Evolutionary conservation across 2,888 invertebrate genomes (phyloP).

Genomic region (Mellilla xanthometata): DNA sequence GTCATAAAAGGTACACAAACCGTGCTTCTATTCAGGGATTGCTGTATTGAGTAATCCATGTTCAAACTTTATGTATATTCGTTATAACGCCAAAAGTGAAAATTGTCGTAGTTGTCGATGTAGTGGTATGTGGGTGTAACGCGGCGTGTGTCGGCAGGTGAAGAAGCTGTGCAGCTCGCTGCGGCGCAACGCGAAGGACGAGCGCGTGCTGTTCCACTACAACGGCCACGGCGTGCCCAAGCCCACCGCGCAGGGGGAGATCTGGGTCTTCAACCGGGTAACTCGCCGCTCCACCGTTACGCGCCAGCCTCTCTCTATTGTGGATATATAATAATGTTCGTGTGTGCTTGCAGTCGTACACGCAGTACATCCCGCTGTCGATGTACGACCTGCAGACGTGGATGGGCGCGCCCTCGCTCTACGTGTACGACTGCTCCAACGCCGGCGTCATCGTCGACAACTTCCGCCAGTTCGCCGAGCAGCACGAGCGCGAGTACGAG

Average conservation of each 20-base stretch:
- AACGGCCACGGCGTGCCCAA: constrained; percentile 99
- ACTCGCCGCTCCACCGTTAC: constrained; percentile 30
- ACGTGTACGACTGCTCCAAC: constrained; percentile 99
- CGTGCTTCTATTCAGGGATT: too few species aligned
- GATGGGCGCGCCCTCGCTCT: constrained; percentile 99
- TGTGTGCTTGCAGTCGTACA: constrained; percentile 88
- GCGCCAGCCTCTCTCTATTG: too few species aligned
- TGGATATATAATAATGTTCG: background rate
- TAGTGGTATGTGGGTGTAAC: too few species aligned
- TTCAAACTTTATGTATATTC: too few species aligned
- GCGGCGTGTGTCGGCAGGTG: constrained; percentile 78
- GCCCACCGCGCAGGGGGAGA: constrained; percentile 98
- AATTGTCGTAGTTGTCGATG: too few species aligned
- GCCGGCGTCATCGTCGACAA: constrained; percentile 98
- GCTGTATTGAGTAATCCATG: too few species aligned
- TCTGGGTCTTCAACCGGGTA: constrained; percentile 99
- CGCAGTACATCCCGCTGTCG: constrained; percentile 99
- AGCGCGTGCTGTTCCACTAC: constrained; percentile 98
- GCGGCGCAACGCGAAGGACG: constrained; percentile 98
- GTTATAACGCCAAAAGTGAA: too few species aligned
- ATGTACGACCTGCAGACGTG: constrained; percentile 99
- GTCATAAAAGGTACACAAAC: too few species aligned
- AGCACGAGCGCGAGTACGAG: constrained; percentile 90
- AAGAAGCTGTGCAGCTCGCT: constrained; percentile 97
- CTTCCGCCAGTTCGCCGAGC: constrained; percentile 94